Percentiles rank a stretch among this genome's conserved stretches.
phyloP scores from a whole-genome alignment of 2,113 vertebrate species.

The Paramormyrops kingsleyae region DNA sequence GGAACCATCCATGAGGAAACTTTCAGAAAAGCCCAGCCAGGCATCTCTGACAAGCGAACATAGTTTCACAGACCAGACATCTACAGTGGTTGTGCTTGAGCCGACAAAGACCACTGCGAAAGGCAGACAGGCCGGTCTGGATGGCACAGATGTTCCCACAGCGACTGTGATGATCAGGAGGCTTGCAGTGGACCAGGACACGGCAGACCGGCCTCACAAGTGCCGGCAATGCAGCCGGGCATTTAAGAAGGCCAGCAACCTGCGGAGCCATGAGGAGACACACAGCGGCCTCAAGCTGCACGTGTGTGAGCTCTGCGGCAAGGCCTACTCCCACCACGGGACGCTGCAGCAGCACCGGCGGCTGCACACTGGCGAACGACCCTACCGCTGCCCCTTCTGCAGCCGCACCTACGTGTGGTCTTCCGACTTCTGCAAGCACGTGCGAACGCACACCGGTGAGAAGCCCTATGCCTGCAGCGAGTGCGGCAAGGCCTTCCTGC shows the following conservation, averaged over 20 bases:
- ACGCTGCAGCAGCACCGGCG: slow-evolving; percentile 67
- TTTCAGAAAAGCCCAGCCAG: not conserved
- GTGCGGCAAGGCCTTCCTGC: slow-evolving; percentile 64
- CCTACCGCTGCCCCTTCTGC: slow-evolving; percentile 63
- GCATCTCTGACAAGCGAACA: not conserved
- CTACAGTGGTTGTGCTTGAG: not conserved
- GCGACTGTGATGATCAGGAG: slow-evolving; percentile 52
- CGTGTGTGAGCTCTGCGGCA: slow-evolving; percentile 64
- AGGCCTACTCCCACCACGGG: slow-evolving; percentile 59
- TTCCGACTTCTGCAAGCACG: slow-evolving; percentile 64
- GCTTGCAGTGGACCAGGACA: slow-evolving; percentile 33
- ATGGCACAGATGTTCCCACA: slow-evolving; percentile 20
- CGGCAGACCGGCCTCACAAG: slow-evolving; percentile 55
- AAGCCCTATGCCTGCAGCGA: slow-evolving; percentile 59
- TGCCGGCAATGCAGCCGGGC: slow-evolving; percentile 52
- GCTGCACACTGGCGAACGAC: slow-evolving; percentile 62
- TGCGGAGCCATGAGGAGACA: slow-evolving; percentile 69
- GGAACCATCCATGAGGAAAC: not conserved
- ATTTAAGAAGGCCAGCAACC: slow-evolving; percentile 71
- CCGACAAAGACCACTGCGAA: not conserved
- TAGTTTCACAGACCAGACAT: not conserved
- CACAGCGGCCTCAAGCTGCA: slow-evolving; percentile 69
- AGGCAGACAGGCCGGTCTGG: not conserved
- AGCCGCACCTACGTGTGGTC: slow-evolving; percentile 63
- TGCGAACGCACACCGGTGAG: slow-evolving; percentile 62